Conservation (phyloP, 2,888 invertebrate species). For the Petrophora chlorosata region DNA sequence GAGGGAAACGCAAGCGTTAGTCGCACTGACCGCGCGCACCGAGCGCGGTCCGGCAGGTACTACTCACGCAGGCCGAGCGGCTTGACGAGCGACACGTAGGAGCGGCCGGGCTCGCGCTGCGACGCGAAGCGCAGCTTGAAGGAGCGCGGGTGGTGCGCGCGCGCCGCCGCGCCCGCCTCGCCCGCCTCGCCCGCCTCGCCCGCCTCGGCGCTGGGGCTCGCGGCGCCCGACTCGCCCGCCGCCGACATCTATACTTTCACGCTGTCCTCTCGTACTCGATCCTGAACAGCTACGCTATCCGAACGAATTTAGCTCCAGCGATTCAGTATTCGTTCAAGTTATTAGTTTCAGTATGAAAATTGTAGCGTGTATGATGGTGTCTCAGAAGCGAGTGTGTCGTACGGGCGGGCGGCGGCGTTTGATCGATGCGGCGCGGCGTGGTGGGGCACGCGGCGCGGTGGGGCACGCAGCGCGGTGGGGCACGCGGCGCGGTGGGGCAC, state of each 20-base stretch:
- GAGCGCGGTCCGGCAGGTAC: background rate
- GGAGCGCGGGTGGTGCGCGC: slow-evolving; percentile 23
- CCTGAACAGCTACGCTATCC: too few relatives aligned
- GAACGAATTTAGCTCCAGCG: too few relatives aligned
- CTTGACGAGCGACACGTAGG: slow-evolving; percentile 63
- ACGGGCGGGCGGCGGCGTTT: slow-evolving; percentile 36
- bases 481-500: slow-evolving; percentile 33
- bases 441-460: slow-evolving; percentile 11
- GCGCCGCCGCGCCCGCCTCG: slow-evolving; percentile 6
- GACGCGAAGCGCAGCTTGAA: slow-evolving; percentile 48
- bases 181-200: background rate
- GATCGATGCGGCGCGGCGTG: slow-evolving; percentile 43
- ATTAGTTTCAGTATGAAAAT: too few relatives aligned
- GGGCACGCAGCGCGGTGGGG: slow-evolving; percentile 24
- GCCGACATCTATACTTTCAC: slow-evolving; percentile 24
- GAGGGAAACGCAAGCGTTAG: slow-evolving; percentile 26
- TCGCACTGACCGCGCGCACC: slow-evolving; percentile 50
- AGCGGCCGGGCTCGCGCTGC: slow-evolving; percentile 71
- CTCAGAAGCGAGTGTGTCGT: background rate
- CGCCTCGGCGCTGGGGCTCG: slow-evolving; percentile 22
- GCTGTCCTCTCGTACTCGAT: too few relatives aligned
- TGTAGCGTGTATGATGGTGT: background rate
- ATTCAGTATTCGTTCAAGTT: too few relatives aligned
- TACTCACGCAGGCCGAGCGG: slow-evolving; percentile 54
- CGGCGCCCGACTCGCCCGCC: slow-evolving; percentile 33